These are phyloP conservation scores for Drosophila hamatofila DNA, from an alignment of 2,888 invertebrate genomes.

Conservation along the genomic window DNA sequence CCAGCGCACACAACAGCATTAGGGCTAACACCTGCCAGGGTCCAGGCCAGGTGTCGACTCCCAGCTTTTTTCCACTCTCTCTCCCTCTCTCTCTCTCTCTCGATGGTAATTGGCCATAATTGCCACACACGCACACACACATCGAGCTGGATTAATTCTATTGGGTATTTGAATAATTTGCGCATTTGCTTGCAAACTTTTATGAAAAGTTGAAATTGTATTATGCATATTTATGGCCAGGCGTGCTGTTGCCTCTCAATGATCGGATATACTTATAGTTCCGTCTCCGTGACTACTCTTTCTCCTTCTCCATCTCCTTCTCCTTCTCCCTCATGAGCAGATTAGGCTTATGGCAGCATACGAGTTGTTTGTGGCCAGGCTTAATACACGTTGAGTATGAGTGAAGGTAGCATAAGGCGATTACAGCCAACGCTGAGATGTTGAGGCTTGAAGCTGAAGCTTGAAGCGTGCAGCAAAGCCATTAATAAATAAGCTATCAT, in stretches of 20 bases:
- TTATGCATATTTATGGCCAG: conserved; percentile 76
- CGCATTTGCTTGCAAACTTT: conserved; percentile 81
- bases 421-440: conserved; percentile 17
- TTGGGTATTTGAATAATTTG: conserved; percentile 77
- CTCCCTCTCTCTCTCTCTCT: background rate
- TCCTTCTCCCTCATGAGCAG: conserved; percentile 4
- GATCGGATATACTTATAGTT: conserved; percentile 37
- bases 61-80: conserved; percentile 1
- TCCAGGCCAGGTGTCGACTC: conserved; percentile 37
- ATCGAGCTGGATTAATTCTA: conserved; percentile 56
- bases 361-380: conserved; percentile 6
- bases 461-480: background rate
- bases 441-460: background rate
- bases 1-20: conserved; percentile 60
- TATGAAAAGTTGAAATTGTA: conserved; percentile 73
- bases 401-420: conserved; percentile 9
- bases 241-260: conserved; percentile 38
- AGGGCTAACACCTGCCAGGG: conserved; percentile 38
- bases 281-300: background rate
- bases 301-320: background rate
- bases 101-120: conserved; percentile 78
- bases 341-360: conserved; percentile 39
- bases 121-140: conserved; percentile 39
- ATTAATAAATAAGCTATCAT: conserved; percentile 12
- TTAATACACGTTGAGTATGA: conserved; percentile 1